phyloP scores from a whole-genome alignment of 1,140 invertebrate genomes.

The Venturia canescens region DNA sequence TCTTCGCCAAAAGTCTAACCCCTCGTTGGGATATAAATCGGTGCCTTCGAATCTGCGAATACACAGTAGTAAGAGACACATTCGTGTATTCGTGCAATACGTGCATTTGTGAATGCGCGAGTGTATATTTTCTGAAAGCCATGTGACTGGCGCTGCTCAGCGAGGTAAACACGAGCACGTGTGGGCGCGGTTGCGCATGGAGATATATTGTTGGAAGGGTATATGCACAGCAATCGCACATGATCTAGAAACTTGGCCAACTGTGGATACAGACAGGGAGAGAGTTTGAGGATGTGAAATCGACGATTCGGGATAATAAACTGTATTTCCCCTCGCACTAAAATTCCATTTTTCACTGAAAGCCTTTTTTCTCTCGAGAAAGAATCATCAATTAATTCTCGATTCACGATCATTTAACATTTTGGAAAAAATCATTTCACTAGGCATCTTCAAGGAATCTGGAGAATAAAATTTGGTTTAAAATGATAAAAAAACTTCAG shows the following conservation, averaged over 20 bases:
- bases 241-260: background rate
- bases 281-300: constrained; percentile 64
- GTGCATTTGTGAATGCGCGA: no score
- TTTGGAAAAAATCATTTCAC: no score
- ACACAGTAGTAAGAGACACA: background rate
- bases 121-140: background rate
- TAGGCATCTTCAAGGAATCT: no score
- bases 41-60: background rate
- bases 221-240: background rate
- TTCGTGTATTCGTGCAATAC: background rate
- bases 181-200: constrained; percentile 68
- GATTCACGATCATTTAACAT: no score
- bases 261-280: background rate
- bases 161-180: constrained; percentile 76
- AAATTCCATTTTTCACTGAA: no score
- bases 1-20: background rate
- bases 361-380: no score
- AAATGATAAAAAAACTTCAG: no score
- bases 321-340: background rate
- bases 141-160: constrained; percentile 58
- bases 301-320: constrained; percentile 58
- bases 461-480: no score
- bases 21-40: constrained; percentile 18
- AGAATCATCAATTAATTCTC: no score
- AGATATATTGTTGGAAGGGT: background rate